Conservation (phyloP, 1,140 invertebrate species). For the Trigoniulus corallinus region DNA sequence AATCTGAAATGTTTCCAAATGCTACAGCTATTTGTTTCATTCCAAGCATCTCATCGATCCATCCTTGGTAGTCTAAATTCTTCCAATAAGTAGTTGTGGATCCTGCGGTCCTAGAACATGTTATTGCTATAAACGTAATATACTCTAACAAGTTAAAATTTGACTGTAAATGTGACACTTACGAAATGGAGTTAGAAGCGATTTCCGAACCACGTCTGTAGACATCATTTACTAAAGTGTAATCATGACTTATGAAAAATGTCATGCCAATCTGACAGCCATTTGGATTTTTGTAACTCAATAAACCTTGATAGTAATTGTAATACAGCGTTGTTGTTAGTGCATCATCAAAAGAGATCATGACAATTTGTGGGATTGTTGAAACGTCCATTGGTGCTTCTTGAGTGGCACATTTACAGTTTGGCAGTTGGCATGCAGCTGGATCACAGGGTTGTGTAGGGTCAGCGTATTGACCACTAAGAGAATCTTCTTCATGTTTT, state of each 20-base stretch:
- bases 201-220: slow-evolving; percentile 75
- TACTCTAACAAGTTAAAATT: slow-evolving; percentile 10
- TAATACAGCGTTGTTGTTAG: slow-evolving; percentile 59
- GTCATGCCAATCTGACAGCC: slow-evolving; percentile 60
- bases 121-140: slow-evolving; percentile 6
- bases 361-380: slow-evolving; percentile 46
- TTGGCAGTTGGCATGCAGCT: slow-evolving; percentile 19
- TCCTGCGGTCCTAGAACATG: slow-evolving; percentile 16
- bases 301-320: slow-evolving; percentile 25
- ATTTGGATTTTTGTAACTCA: slow-evolving; percentile 59
- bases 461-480: background rate
- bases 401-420: slow-evolving; percentile 31
- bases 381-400: slow-evolving; percentile 26
- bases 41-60: slow-evolving; percentile 37
- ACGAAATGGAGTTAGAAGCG: slow-evolving; percentile 63
- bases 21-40: slow-evolving; percentile 31
- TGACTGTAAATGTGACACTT: slow-evolving; percentile 8
- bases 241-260: slow-evolving; percentile 64
- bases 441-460: background rate
- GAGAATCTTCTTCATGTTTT: background rate
- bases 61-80: slow-evolving; percentile 24
- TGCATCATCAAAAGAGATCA: slow-evolving; percentile 60
- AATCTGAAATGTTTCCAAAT: slow-evolving; percentile 37
- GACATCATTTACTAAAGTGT: slow-evolving; percentile 59
- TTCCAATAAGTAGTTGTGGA: slow-evolving; percentile 35